These are phyloP conservation scores for Notolepis coatsorum DNA, from an alignment of 2,797 vertebrate genomes.

Conservation along the genomic window DNA sequence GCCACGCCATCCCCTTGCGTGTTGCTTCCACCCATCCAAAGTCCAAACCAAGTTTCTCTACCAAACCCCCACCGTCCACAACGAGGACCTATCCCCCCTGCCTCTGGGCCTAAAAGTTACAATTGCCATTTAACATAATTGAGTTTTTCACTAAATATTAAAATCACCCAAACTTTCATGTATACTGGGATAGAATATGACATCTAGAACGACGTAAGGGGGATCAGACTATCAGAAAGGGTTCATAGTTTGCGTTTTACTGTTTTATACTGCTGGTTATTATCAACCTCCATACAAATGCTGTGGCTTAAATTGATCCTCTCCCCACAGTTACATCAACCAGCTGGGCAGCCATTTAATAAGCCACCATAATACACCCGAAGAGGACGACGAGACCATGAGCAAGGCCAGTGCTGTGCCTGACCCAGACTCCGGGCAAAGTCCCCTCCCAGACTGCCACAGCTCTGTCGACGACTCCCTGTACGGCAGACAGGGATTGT, in stretches of 20 bases:
- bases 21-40: too few species aligned
- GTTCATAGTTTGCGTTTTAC: too few species aligned
- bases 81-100: too few species aligned
- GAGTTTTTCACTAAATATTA: too few species aligned
- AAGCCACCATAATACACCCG: conserved; percentile 67
- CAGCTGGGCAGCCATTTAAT: conserved; percentile 36
- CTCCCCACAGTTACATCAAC: conserved; percentile 38
- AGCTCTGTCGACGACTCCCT: conserved; percentile 2
- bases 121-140: too few species aligned
- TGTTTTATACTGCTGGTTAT: too few species aligned
- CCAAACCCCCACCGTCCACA: too few species aligned
- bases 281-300: background rate
- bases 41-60: too few species aligned
- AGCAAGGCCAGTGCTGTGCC: conserved; percentile 35
- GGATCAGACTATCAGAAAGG: background rate
- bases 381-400: conserved; percentile 84
- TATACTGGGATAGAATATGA: background rate
- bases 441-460: background rate
- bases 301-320: background rate
- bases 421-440: background rate
- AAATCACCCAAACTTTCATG: background rate
- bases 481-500: conserved; percentile 10
- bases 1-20: too few species aligned
- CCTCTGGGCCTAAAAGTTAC: too few species aligned
- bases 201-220: background rate